Percentiles rank a stretch among this genome's conserved stretches.
Evolutionary conservation across 1,140 invertebrate genomes (phyloP).

Genomic region (Chionoecetes opilio): DNA sequence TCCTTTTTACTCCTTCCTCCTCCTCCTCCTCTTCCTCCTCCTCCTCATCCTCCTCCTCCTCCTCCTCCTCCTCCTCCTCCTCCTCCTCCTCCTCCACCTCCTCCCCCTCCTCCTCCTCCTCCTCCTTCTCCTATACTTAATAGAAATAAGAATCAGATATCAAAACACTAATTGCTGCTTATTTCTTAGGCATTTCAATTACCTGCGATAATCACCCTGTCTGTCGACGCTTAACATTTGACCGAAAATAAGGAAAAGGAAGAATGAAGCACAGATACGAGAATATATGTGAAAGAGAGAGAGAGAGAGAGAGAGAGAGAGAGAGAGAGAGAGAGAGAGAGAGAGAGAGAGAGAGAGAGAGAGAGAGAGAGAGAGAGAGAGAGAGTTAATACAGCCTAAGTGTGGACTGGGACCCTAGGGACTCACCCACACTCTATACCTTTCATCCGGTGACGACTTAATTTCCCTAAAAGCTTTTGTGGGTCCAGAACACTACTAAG

Average conservation of each 20-base stretch:
- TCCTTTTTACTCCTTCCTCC: not conserved
- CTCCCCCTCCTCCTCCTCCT: not conserved
- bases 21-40: not conserved
- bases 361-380: constrained; percentile 27
- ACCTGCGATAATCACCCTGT: too few relatives aligned
- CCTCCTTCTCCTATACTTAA: not conserved
- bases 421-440: not conserved
- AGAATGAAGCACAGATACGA: too few relatives aligned
- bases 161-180: too few relatives aligned
- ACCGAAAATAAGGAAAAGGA: not conserved
- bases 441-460: constrained; percentile 4
- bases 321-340: constrained; percentile 27
- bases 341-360: constrained; percentile 27
- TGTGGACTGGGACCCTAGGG: not conserved
- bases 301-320: not conserved
- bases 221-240: too few relatives aligned
- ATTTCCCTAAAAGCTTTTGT: constrained; percentile 30
- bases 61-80: not conserved
- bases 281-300: too few relatives aligned
- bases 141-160: too few relatives aligned
- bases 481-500: not conserved
- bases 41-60: not conserved
- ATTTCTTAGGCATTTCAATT: too few relatives aligned
- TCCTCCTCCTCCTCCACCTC: not conserved
- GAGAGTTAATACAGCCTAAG: constrained; percentile 2